phyloP scores from a whole-genome alignment of 2,113 vertebrate species.

The Mastomys coucha region DNA sequence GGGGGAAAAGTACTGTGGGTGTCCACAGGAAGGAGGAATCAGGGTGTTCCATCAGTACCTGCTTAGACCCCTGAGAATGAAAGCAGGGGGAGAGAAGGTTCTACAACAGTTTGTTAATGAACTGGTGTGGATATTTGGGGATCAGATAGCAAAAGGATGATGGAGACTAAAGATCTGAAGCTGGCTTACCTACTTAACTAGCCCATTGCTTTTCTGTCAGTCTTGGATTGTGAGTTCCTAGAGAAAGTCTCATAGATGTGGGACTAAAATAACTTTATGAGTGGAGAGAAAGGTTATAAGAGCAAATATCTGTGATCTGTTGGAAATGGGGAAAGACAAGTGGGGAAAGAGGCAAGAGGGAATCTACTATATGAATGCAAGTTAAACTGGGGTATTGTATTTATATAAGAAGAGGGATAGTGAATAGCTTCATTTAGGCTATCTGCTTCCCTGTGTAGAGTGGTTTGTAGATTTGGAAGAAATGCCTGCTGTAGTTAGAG shows the following conservation, averaged over 20 bases:
- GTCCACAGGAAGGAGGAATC: neutral
- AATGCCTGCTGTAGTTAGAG: neutral
- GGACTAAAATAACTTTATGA: neutral
- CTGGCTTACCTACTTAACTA: neutral
- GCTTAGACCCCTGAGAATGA: neutral
- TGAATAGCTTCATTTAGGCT: neutral
- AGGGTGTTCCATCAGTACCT: neutral
- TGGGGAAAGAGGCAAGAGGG: neutral
- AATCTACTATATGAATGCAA: rapidly evolving
- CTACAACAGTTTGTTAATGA: neutral
- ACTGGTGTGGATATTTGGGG: too few species aligned
- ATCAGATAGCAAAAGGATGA: neutral
- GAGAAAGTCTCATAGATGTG: neutral
- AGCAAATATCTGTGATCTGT: neutral
- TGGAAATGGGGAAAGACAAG: too few species aligned
- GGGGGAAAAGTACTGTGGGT: neutral
- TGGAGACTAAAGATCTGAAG: neutral
- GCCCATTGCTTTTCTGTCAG: neutral
- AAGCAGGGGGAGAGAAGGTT: neutral
- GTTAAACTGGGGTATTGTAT: neutral
- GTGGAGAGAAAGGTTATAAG: neutral
- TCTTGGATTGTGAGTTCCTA: neutral
- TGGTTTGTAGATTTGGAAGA: neutral
- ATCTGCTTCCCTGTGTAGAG: neutral
- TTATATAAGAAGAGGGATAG: neutral